phyloP scores from a whole-genome alignment of 1,140 invertebrate species.

The Drosophila obscura region DNA sequence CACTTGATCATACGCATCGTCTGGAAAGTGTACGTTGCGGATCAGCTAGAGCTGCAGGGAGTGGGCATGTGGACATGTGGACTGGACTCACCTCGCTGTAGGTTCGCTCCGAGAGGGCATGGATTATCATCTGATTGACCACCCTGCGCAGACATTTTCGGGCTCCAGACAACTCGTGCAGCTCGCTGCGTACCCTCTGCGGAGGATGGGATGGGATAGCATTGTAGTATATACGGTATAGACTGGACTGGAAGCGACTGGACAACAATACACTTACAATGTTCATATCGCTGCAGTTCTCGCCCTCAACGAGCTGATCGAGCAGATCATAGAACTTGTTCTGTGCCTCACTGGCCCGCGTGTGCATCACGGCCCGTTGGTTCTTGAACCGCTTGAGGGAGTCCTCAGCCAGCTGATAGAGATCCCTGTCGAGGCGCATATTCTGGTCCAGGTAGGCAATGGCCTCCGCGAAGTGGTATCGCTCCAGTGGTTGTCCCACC shows the following conservation, averaged over 20 bases:
- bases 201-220: not conserved
- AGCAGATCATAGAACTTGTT: constrained; percentile 3
- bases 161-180: no score
- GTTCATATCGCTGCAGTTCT: constrained; percentile 2
- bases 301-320: not conserved
- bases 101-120: no score
- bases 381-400: not conserved
- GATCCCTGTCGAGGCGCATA: constrained; percentile 1
- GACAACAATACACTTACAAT: not conserved
- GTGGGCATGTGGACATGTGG: no score
- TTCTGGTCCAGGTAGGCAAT: constrained; percentile 3
- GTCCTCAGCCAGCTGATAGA: constrained; percentile 6
- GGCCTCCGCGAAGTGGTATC: constrained; percentile 4
- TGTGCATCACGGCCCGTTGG: not conserved
- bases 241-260: not conserved
- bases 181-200: no score
- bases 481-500: not conserved
- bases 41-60: no score
- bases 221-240: no score
- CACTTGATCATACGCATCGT: no score
- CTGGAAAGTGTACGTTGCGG: no score
- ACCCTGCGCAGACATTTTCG: no score
- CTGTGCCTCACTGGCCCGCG: not conserved
- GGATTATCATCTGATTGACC: no score
- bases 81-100: no score